Conservation (phyloP, 1,140 invertebrate species). For the Brachionus rubens region DNA sequence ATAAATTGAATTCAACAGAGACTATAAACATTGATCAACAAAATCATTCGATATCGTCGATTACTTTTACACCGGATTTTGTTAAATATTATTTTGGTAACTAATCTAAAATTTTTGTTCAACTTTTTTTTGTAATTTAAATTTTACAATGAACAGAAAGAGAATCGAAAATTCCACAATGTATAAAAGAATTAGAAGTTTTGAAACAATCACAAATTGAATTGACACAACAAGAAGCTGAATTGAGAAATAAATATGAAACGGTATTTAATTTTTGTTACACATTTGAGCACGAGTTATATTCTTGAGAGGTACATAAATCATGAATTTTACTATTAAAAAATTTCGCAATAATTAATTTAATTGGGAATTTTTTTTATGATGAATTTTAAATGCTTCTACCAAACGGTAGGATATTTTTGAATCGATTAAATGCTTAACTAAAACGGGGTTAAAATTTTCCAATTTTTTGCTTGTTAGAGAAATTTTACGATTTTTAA, state of each 20-base stretch:
- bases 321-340: neutral
- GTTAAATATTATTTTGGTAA: constrained; percentile 43
- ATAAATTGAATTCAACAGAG: neutral
- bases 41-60: neutral
- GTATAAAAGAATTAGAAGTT: neutral
- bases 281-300: neutral
- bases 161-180: constrained; percentile 17
- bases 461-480: no score
- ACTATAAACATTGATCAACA: neutral
- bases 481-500: no score
- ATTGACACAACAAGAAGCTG: constrained; percentile 17
- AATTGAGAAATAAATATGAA: neutral
- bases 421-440: no score
- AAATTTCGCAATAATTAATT: neutral
- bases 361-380: no score
- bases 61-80: constrained; percentile 38
- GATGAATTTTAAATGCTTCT: no score
- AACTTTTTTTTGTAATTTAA: neutral
- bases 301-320: neutral
- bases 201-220: constrained; percentile 21
- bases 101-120: neutral
- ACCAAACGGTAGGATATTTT: no score
- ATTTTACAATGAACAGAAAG: neutral
- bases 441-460: no score
- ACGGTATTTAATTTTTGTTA: neutral